These are phyloP conservation scores for Galaxea fascicularis DNA, from an alignment of 92 coral and sea anemone species.

Conservation along the genomic window DNA sequence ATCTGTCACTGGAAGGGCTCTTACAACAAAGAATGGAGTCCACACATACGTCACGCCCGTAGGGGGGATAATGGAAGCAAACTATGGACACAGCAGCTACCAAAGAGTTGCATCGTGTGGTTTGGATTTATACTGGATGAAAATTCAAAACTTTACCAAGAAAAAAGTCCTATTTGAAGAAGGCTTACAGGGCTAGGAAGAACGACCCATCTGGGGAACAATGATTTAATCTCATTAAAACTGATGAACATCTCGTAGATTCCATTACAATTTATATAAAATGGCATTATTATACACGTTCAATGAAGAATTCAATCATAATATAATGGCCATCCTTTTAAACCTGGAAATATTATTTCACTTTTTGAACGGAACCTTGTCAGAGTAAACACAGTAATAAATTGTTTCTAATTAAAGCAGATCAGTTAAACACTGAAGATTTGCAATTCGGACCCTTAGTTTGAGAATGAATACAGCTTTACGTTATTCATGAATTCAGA, in stretches of 20 bases:
- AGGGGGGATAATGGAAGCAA: background rate
- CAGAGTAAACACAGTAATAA: no score
- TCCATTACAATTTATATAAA: background rate
- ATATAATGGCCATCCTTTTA: no score
- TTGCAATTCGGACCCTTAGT: no score
- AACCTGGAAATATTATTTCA: no score
- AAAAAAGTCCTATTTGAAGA: slow-evolving; percentile 20
- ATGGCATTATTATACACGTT: background rate
- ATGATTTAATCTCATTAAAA: background rate
- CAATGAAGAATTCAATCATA: no score
- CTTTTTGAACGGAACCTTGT: no score
- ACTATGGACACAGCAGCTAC: slow-evolving; percentile 28
- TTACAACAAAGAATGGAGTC: slow-evolving; percentile 40
- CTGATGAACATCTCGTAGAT: background rate
- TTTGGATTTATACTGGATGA: slow-evolving; percentile 19
- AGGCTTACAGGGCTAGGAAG: slow-evolving; percentile 18
- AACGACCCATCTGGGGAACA: background rate
- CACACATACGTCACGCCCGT: background rate
- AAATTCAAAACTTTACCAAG: slow-evolving; percentile 5
- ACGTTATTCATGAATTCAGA: background rate
- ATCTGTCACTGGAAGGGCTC: slow-evolving; percentile 50
- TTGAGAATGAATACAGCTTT: no score
- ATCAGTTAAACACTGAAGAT: no score
- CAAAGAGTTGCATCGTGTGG: slow-evolving; percentile 20
- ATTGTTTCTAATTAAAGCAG: no score